Conservation (phyloP, 2,797 vertebrate species). For the Scolopax bukidnonensis region DNA sequence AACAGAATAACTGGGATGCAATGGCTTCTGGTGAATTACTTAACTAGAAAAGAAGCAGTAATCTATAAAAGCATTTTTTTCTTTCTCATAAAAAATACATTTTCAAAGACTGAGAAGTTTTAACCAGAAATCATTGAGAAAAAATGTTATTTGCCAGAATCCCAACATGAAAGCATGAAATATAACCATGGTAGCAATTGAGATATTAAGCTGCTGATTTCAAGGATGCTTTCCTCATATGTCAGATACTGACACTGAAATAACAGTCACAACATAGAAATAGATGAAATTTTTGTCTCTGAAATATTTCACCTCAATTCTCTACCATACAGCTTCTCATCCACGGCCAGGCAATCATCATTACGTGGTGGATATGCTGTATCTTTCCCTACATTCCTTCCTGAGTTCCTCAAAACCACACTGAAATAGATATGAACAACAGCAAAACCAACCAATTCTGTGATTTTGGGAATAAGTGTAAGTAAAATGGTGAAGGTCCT, state of each 20-base stretch:
- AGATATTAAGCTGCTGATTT: neutral
- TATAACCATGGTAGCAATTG: neutral
- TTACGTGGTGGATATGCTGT: neutral
- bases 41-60: neutral
- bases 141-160: neutral
- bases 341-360: neutral
- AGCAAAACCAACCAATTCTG: neutral
- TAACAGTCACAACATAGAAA: neutral
- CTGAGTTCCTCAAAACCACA: neutral
- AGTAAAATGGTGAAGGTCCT: neutral
- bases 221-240: neutral
- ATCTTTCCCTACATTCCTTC: neutral
- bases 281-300: neutral
- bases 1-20: neutral
- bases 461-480: neutral
- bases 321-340: neutral
- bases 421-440: neutral
- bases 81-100: neutral
- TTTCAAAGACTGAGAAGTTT: neutral
- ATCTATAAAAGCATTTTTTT: neutral
- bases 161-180: neutral
- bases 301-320: neutral
- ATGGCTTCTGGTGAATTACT: neutral
- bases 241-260: neutral
- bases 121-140: neutral